Evolutionary conservation across 2,113 vertebrate genomes (phyloP), one percentile per base, ranked within the genome.

Genomic region (Platichthys stellatus): DNA sequence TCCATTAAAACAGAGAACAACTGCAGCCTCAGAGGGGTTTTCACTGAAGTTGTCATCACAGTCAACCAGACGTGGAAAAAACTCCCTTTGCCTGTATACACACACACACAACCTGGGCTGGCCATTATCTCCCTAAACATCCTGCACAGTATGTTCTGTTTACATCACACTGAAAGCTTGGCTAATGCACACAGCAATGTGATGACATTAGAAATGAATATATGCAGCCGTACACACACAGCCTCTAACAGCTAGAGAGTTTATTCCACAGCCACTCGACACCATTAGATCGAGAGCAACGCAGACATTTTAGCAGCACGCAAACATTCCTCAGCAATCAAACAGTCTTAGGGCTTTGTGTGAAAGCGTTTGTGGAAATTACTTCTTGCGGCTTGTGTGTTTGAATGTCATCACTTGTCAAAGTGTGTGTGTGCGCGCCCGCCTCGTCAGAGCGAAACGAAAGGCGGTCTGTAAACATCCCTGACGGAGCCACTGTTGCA

Each of bases 1-100:
- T 72, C 78, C 78, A 85, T 85, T 86, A 75, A 83, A 80, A 73
- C 43, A 65, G 43, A 78, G 58, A 68, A 64, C 54, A 77, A 78
- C 63, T 78, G 81, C 53, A 1, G 26, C 49, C 72, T 72, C 80
- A 35, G 74, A 35, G 15, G 56, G 69, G 45, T 56, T 83, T 80
- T 69, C 66, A 54, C 63, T 66, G 31, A 65, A 78, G 61, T 64
- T 81, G 83, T 74, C 74, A 81, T 45, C 58, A 23, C 17, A 68
- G 74, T 66, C 40, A 43, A 62, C 17, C 63, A 58, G 61, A 80
- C 78, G 54, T 80, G 53, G 24, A 45, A 77, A 31, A 85, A 72
- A 12, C 49, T 49, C 56, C 26, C 11, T 70, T 24, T 4, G 58
- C 31, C 59, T 72, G 24, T 56, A 47, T 28, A 57, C 7, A 63